Percentiles rank a stretch among this genome's conserved stretches.
Evolutionary conservation across 35 echinoderm and acorn worm genomes (phyloP).

Genomic region (Ptychodera flava): DNA sequence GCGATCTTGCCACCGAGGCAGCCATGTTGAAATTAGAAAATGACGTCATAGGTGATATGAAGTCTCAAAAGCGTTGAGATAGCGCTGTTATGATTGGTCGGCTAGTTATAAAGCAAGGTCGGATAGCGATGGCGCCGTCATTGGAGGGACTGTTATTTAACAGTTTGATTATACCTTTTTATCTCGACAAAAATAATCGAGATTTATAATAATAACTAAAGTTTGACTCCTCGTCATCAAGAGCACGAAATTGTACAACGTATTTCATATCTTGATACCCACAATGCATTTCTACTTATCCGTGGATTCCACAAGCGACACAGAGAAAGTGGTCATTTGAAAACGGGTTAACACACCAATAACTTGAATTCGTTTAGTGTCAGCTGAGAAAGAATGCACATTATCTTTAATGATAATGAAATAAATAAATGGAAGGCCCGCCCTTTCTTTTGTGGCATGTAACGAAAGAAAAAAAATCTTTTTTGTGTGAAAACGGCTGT

Average conservation of each 20-base stretch:
- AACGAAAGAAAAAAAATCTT: no score
- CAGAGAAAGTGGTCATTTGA: no score
- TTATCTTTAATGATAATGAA: no score
- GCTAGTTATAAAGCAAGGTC: not conserved
- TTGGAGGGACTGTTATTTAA: not conserved
- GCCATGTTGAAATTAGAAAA: not conserved
- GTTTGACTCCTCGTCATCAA: not conserved
- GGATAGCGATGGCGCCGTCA: not conserved
- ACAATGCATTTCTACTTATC: not conserved
- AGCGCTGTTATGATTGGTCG: not conserved
- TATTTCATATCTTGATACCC: no score
- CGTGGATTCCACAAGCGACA: not conserved
- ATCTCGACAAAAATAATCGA: not conserved
- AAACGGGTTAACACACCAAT: no score
- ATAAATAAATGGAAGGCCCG: no score
- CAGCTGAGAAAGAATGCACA: no score
- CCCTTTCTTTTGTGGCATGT: no score
- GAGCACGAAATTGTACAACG: not conserved
- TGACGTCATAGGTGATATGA: not conserved
- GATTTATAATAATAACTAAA: not conserved
- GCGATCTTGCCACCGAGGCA: not conserved
- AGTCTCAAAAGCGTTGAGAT: not conserved
- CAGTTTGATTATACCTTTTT: not conserved
- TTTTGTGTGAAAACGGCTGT: no score
- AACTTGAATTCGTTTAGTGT: no score